Conservation (phyloP, 2,113 vertebrate species). For the Galemys pyrenaicus region DNA sequence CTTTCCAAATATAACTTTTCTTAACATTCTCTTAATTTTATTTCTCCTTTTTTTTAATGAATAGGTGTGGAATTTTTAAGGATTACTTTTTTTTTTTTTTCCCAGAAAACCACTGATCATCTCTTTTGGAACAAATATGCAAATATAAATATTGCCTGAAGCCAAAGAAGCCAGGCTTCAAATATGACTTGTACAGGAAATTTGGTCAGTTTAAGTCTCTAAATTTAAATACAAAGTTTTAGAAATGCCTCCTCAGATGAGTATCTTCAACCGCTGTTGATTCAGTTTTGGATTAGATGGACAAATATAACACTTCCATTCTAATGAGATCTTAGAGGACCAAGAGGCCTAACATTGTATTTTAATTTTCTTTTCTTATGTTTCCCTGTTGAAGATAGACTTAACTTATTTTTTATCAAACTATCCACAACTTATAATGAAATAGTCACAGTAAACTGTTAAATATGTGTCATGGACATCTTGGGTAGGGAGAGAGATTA, state of each 20-base stretch:
- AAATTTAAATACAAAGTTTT: conserved; percentile 34
- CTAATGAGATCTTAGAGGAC: background rate
- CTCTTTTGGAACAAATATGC: background rate
- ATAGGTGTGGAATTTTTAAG: conserved; percentile 20
- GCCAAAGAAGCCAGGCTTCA: conserved; percentile 38
- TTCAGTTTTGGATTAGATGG: conserved; percentile 6
- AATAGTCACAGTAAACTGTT: background rate
- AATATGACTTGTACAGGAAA: conserved; percentile 38
- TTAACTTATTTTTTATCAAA: background rate
- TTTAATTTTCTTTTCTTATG: background rate
- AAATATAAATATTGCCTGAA: conserved; percentile 51
- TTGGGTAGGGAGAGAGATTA: background rate
- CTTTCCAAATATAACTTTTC: background rate
- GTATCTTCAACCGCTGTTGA: background rate
- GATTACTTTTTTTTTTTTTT: conserved; percentile 10
- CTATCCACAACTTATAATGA: background rate
- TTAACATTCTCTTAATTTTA: conserved; percentile 13
- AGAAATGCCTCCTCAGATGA: background rate
- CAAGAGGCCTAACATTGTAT: background rate
- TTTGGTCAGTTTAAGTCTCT: conserved; percentile 48
- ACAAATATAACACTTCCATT: conserved; percentile 28
- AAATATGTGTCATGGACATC: background rate
- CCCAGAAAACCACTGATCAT: background rate
- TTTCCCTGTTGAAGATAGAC: background rate
- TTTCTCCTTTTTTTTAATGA: background rate